Base-by-base conservation (phyloP, 2,888 invertebrate genomes). In the Nebria salina region DNA sequence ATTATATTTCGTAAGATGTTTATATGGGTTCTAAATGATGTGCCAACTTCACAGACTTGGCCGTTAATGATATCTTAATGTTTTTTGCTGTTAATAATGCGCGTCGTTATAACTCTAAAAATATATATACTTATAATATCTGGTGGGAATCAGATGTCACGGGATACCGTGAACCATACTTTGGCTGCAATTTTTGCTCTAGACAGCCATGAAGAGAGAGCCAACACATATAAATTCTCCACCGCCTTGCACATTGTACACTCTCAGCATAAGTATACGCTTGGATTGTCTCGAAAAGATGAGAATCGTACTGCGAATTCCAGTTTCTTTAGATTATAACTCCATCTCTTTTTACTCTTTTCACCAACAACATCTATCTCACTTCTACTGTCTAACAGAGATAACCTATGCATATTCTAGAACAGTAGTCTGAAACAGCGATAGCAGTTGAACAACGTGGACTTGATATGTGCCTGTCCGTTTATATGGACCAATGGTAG, bases 231-330 rank as follows among this genome's bases (percentile, higher is more conserved):
- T 86, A 87, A 87, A 87, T 87, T 80, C 80, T 80, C 80, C 74
- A 80, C 75, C 72, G 86, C 86, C 85, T 85, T 85, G 85, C 84
- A 84, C 83, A 80, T 80, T 68, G 75, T 83, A 83, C 81, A 82
- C 83, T 83, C 84, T 83, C 85, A 85, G 85, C 85, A 86, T 87
- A 87, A 87, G 87, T 88, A 87, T 86, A 88, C 87, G 87, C 87
- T 88, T 86, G 87, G 87, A 87, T 87, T 87, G 87, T 87, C 88
- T 87, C 86, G 87, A 88, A 88, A 88, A 88, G 88, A 88, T 87
- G 88, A 88, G 87, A 87, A 88, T 88, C 88, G 87, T 85, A 86
- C 87, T 86, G 88, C 87, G 86, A 88, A 88, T 88, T 88, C 87
- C 87, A 87, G 87, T 87, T 88, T 87, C 87, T 88, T 87, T 86